phyloP scores from a whole-genome alignment of 2,888 invertebrate genomes.

The Thymelicus lineola region DNA sequence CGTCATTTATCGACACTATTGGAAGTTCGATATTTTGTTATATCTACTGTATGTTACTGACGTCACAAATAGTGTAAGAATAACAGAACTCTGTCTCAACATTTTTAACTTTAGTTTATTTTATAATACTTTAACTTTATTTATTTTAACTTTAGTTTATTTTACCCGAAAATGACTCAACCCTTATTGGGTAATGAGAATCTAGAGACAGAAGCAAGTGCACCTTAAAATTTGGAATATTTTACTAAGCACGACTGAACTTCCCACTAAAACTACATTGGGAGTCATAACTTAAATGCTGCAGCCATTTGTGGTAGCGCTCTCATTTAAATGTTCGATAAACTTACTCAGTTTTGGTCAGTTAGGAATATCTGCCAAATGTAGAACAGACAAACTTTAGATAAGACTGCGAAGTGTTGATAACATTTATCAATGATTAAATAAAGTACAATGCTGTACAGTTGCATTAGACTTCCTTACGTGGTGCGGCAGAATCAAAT shows the following conservation, averaged over 20 bases:
- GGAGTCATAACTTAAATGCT: constrained; percentile 28
- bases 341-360: constrained; percentile 22
- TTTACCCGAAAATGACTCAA: too few relatives aligned
- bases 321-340: constrained; percentile 30
- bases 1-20: constrained; percentile 19
- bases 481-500: too few relatives aligned
- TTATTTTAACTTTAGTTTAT: too few relatives aligned
- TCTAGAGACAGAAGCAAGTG: background rate
- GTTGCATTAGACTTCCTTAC: too few relatives aligned
- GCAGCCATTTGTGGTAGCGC: constrained; percentile 11
- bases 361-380: constrained; percentile 19
- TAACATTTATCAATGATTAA: background rate
- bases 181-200: background rate
- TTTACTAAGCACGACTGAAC: background rate
- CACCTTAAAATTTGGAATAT: background rate
- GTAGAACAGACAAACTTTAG: constrained; percentile 6
- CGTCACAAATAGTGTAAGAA: too few relatives aligned
- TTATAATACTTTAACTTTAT: too few relatives aligned
- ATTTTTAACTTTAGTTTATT: too few relatives aligned
- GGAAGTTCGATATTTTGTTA: background rate
- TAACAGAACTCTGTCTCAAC: too few relatives aligned
- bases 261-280: constrained; percentile 22
- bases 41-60: too few relatives aligned
- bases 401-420: background rate
- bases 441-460: background rate